Conservation (phyloP, 1,140 invertebrate species). For the Meloidogyne floridensis region DNA sequence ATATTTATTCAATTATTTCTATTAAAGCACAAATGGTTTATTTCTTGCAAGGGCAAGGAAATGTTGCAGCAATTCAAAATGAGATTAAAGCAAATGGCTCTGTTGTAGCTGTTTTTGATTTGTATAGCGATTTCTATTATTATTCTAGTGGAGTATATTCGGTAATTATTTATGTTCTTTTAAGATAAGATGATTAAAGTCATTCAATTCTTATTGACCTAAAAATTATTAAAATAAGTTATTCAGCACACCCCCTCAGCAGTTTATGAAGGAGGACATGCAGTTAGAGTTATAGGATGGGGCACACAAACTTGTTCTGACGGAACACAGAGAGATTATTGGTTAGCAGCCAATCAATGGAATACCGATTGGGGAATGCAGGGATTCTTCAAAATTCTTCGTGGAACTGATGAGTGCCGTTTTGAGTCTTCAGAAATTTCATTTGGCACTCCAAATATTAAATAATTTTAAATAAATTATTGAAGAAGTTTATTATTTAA, state of each 20-base stretch:
- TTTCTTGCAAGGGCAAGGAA: background rate
- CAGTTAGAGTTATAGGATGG: constrained; percentile 20
- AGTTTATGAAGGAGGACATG: background rate
- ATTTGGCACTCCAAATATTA: constrained; percentile 23
- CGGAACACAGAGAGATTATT: constrained; percentile 2
- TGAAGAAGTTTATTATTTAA: background rate
- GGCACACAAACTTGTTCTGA: constrained; percentile 15
- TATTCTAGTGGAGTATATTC: constrained; percentile 79
- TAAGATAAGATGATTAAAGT: no score
- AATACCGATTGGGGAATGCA: constrained; percentile 27
- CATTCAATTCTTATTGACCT: no score
- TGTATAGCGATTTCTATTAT: constrained; percentile 80
- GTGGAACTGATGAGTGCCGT: constrained; percentile 21
- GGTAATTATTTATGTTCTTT: background rate
- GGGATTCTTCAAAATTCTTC: constrained; percentile 12
- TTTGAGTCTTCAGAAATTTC: constrained; percentile 13
- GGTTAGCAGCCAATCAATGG: constrained; percentile 19
- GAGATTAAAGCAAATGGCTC: constrained; percentile 85
- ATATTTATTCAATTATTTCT: background rate
- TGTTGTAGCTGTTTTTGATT: constrained; percentile 83
- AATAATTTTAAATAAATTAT: background rate
- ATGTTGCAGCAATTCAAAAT: constrained; percentile 73
- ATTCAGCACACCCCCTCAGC: no score
- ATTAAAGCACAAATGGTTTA: background rate
- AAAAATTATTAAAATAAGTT: no score